phyloP scores from a whole-genome alignment of 2,888 invertebrate species.

The Acleris sparsana region DNA sequence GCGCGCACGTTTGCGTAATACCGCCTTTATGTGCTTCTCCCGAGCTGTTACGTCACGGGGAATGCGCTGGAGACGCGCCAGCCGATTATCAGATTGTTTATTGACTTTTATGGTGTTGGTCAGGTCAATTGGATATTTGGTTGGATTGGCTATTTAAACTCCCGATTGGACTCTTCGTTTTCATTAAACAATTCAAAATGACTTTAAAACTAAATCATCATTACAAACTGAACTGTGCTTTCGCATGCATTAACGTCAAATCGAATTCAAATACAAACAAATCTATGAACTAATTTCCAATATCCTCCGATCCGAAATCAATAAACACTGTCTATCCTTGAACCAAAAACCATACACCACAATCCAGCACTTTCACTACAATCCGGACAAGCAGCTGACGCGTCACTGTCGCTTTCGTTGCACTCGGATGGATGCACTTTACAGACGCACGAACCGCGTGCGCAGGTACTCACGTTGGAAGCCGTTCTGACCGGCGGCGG shows the following conservation, averaged over 20 bases:
- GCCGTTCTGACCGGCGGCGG: slow-evolving; percentile 96
- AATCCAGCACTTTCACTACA: slow-evolving; percentile 49
- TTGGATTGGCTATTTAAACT: slow-evolving; percentile 45
- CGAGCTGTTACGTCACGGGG: slow-evolving; percentile 77
- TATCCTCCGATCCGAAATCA: slow-evolving; percentile 28
- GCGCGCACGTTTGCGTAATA: slow-evolving; percentile 77
- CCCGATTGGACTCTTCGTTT: slow-evolving; percentile 23
- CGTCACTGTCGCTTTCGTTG: slow-evolving; percentile 57
- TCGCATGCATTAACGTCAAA: slow-evolving; percentile 9
- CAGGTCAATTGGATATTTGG: slow-evolving; percentile 57
- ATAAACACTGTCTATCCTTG: slow-evolving; percentile 45
- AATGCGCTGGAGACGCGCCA: slow-evolving; percentile 76
- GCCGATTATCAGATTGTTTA: slow-evolving; percentile 75
- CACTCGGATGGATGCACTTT: slow-evolving; percentile 57
- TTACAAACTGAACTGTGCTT: not conserved
- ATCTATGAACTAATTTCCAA: slow-evolving; percentile 13
- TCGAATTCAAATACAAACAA: not conserved
- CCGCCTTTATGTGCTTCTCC: slow-evolving; percentile 71
- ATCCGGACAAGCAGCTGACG: slow-evolving; percentile 68
- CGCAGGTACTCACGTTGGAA: slow-evolving; percentile 94
- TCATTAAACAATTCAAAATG: not conserved
- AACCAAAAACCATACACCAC: slow-evolving; percentile 55
- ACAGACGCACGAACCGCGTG: slow-evolving; percentile 63
- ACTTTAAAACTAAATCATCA: not conserved
- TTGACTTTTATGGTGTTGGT: slow-evolving; percentile 80